phyloP scores from a whole-genome alignment of 2,888 invertebrate genomes.

The Megaustenia siamemsis region DNA sequence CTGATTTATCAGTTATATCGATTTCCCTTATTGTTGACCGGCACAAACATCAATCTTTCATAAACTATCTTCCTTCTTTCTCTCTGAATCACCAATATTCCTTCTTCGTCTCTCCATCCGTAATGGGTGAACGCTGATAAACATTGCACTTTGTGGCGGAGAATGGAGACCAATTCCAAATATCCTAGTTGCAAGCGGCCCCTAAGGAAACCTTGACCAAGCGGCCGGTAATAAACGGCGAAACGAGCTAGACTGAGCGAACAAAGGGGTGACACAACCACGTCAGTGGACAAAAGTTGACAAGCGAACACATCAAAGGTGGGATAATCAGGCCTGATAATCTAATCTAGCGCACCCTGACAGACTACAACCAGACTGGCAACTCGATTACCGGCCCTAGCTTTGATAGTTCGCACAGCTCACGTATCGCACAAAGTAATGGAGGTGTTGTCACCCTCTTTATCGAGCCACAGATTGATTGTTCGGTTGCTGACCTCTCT shows the following conservation, averaged over 20 bases:
- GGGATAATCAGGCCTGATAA: conserved; percentile 26
- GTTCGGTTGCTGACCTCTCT: background rate
- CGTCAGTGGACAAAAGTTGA: conserved; percentile 7
- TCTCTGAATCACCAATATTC: too few relatives aligned
- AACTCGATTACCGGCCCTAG: conserved; percentile 25
- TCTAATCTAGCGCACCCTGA: conserved; percentile 12
- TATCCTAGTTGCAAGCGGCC: background rate
- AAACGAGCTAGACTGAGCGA: background rate
- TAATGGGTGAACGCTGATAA: too few relatives aligned
- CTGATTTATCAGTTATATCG: too few relatives aligned
- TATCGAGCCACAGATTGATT: background rate
- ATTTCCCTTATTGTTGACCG: too few relatives aligned
- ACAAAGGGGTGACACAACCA: conserved; percentile 4
- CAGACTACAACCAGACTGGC: conserved; percentile 13
- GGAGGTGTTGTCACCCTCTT: conserved; percentile 3
- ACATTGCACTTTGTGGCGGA: background rate
- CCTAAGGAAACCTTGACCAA: background rate
- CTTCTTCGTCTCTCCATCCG: too few relatives aligned
- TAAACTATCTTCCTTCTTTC: too few relatives aligned
- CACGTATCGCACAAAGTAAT: conserved; percentile 19
- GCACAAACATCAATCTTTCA: too few relatives aligned
- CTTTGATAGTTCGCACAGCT: conserved; percentile 18
- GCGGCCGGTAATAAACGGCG: background rate
- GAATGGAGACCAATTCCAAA: background rate
- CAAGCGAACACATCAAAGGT: conserved; percentile 35